phyloP scores from a whole-genome alignment of 2,888 invertebrate genomes.

The Cantharis lateralis region DNA sequence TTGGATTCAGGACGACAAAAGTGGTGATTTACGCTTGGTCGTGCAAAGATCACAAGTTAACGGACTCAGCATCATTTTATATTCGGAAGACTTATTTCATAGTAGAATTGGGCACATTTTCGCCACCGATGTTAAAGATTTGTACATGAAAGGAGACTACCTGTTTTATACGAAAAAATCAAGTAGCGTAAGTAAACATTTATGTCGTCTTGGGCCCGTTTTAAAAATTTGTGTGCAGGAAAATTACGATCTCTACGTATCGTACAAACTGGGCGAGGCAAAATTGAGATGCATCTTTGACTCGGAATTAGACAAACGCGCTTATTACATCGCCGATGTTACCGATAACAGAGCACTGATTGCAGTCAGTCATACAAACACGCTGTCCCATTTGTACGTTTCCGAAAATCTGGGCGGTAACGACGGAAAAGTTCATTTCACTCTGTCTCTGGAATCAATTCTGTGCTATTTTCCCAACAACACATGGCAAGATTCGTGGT shows the following conservation, averaged over 20 bases:
- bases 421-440: constrained; percentile 67
- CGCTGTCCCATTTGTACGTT: constrained; percentile 78
- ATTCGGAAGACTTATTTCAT: constrained; percentile 45
- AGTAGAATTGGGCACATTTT: constrained; percentile 42
- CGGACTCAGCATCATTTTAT: constrained; percentile 61
- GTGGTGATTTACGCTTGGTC: constrained; percentile 59
- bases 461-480: constrained; percentile 83
- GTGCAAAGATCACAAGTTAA: constrained; percentile 72
- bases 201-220: background rate
- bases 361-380: constrained; percentile 78
- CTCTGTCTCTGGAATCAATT: constrained; percentile 77
- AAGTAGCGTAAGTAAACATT: constrained; percentile 58
- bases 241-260: constrained; percentile 72
- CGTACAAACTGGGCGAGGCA: constrained; percentile 68
- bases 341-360: constrained; percentile 80
- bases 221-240: constrained; percentile 40
- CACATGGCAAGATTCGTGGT: constrained; percentile 81
- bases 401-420: constrained; percentile 67
- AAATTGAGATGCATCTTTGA: constrained; percentile 79
- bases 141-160: constrained; percentile 81
- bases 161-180: constrained; percentile 80
- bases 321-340: constrained; percentile 84
- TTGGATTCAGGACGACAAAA: constrained; percentile 63
- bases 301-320: constrained; percentile 65
- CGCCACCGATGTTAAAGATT: constrained; percentile 72